These are phyloP conservation scores for Muscicapa striata DNA, from an alignment of 2,797 vertebrate genomes.

Conservation along the genomic window DNA sequence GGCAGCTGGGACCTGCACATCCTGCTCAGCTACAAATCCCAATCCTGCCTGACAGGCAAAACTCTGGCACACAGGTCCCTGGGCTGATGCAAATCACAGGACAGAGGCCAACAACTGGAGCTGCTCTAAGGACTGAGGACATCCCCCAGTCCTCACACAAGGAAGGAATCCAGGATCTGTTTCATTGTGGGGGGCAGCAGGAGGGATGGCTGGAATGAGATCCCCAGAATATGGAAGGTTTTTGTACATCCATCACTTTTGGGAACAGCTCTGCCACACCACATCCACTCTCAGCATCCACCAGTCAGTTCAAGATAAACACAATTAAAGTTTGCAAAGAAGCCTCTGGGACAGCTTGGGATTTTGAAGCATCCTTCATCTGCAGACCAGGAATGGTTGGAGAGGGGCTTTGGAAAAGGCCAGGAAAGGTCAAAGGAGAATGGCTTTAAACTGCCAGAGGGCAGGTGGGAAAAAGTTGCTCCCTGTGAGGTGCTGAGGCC, in stretches of 20 bases:
- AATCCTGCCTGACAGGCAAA: neutral
- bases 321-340: neutral
- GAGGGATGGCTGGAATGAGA: neutral
- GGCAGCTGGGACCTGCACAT: neutral
- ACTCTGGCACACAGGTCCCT: neutral
- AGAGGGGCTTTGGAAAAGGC: neutral
- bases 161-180: neutral
- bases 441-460: neutral
- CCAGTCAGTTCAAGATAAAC: too few species aligned
- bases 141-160: neutral
- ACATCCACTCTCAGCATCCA: neutral
- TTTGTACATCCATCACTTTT: rapidly evolving
- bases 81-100: neutral
- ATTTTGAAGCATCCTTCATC: neutral
- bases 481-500: rapidly evolving
- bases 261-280: neutral
- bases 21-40: neutral
- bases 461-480: neutral
- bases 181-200: neutral
- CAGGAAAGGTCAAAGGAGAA: neutral
- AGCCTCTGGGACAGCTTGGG: neutral
- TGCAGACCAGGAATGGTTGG: neutral
- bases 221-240: rapidly evolving
- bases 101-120: neutral
- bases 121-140: neutral